Base-by-base conservation (phyloP, 1,140 invertebrate species). In the Drosophila kikkawai region DNA sequence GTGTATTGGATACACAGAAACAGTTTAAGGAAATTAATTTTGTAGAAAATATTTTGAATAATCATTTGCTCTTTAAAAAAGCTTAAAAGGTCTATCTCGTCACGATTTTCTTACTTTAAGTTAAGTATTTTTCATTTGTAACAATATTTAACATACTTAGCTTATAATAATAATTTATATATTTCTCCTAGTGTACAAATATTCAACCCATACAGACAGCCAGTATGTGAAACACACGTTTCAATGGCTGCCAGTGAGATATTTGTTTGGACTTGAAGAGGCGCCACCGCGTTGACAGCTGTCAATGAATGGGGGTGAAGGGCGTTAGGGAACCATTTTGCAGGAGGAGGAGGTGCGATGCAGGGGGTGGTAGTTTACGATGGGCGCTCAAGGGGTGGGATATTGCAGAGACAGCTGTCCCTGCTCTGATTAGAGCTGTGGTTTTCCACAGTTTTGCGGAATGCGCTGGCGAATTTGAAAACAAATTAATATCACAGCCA, bases 251-350 rank as follows among this genome's bases (percentile, higher is more conserved):
- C 39, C 50, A 66, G 39, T 70, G 51, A 78, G 78, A 60, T 75
- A 81, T 85, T 75, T 73, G 53, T 60, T 79, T 63, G 82, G 67
- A 63, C 45, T 50, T 66, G 51, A 42, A 55, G 59, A 64, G 80
- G 79, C 82, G 82, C 83, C 82, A 75, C 34, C 41, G 64, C 58
- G 61, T 48, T 85, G 82, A 85, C 75, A 86, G 79, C 79, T 82
- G 82, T 78, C 82, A 81, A 53, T 73, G 64, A 42, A 55, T 55
- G 57, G 56, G 55, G 45, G 55, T 34, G 74, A 51, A 68, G 75
- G 70, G 45, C 41, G 32, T 15, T 26, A 65, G 76, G 82, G 61
- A 67, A 45, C 48, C 48, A 63, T 13, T 45, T 51, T 65, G 58
- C 19, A n/a, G 8, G 15, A 29, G 71, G 15, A 29, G 71, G 50